Percentiles rank a stretch among this genome's conserved stretches.
Evolutionary conservation across 2,113 vertebrate species (phyloP).

Genomic region (Percina caprodes): DNA sequence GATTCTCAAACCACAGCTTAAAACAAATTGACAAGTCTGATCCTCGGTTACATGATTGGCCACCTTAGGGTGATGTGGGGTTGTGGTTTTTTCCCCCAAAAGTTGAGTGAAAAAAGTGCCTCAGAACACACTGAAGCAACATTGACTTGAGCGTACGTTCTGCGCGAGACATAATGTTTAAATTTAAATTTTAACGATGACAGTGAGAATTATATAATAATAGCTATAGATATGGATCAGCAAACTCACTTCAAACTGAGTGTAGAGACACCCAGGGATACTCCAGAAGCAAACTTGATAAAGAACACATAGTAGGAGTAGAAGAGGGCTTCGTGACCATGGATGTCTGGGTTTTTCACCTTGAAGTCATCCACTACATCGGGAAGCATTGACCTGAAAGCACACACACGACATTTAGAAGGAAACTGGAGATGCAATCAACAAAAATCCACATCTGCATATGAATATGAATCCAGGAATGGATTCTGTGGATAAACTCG

Average conservation of each 20-base stretch:
- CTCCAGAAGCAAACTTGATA: slow-evolving; percentile 93
- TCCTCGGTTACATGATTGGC: no score
- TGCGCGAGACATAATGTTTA: no score
- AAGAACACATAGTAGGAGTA: slow-evolving; percentile 99
- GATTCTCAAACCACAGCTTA: no score
- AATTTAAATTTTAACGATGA: no score
- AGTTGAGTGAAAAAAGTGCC: no score
- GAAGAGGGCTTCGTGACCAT: slow-evolving; percentile 92
- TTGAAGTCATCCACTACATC: slow-evolving; percentile 96
- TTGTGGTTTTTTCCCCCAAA: no score
- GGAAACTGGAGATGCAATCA: neutral
- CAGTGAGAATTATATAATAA: neutral
- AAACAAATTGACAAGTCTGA: no score
- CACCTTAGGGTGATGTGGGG: no score
- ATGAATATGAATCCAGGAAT: neutral
- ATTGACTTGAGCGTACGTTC: no score
- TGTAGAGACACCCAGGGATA: slow-evolving; percentile 94
- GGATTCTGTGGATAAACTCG: neutral
- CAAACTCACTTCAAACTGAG: slow-evolving; percentile 92
- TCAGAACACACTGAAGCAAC: no score
- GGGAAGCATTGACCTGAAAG: slow-evolving; percentile 93
- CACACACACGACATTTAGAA: slow-evolving; percentile 5
- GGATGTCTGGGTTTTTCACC: slow-evolving; percentile 87
- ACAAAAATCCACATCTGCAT: neutral
- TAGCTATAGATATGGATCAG: neutral